A percentile compares a stretch with the other conserved stretches of the same genome.
phyloP scores from a whole-genome alignment of 2,888 invertebrate species.

The Lamellibrachia columna region DNA sequence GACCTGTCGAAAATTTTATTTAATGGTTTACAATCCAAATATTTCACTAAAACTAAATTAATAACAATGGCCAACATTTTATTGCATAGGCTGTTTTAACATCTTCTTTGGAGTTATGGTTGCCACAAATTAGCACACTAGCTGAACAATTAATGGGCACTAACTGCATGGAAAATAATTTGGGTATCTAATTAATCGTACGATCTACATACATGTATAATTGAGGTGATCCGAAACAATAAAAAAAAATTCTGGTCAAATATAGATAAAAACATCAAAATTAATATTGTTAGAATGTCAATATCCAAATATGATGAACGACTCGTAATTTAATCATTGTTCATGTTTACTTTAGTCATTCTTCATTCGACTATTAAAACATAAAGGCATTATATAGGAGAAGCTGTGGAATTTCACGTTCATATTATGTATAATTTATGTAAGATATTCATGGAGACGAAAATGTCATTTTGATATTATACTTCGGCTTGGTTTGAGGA shows the following conservation, averaged over 20 bases:
- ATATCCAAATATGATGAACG: neutral
- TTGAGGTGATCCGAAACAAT: too few species aligned
- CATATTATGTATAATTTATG: neutral
- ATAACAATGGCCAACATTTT: neutral
- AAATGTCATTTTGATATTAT: neutral
- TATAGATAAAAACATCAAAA: too few species aligned
- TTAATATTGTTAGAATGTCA: neutral
- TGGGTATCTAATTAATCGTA: neutral
- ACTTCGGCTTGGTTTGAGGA: neutral
- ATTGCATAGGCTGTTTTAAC: too few species aligned
- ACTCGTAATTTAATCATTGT: neutral
- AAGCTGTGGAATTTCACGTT: neutral
- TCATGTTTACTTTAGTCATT: neutral
- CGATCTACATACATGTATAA: too few species aligned
- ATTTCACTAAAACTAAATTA: neutral
- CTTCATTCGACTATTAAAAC: neutral
- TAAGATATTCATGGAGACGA: neutral
- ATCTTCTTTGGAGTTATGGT: neutral
- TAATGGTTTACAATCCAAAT: too few species aligned
- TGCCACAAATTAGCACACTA: neutral
- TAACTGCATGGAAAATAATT: neutral
- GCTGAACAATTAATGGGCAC: neutral
- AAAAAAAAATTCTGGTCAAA: too few species aligned
- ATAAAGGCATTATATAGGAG: neutral
- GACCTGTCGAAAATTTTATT: too few species aligned